phyloP scores from a whole-genome alignment of 2,888 invertebrate genomes.

The Lacanobia oleracea region DNA sequence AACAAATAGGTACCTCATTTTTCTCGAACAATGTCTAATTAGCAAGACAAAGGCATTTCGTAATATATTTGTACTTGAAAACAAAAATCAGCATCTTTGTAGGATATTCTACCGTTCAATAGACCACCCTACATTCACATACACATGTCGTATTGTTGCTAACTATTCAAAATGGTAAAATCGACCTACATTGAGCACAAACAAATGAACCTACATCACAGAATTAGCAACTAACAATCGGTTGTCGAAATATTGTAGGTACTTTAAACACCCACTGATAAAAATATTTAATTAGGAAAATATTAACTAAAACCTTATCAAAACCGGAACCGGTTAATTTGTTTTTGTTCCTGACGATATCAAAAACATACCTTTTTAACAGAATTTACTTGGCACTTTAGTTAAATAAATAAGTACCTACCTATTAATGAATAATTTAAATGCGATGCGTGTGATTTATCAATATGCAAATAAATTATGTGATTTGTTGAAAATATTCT shows the following conservation, averaged over 20 bases:
- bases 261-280: constrained; percentile 11
- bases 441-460: neutral
- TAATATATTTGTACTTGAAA: constrained; percentile 41
- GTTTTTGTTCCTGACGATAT: constrained; percentile 10
- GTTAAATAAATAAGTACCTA: neutral
- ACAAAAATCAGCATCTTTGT: constrained; percentile 37
- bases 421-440: neutral
- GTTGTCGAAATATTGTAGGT: constrained; percentile 14
- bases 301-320: constrained; percentile 31
- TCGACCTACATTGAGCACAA: constrained; percentile 46
- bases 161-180: constrained; percentile 54
- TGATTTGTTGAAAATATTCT: constrained; percentile 18
- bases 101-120: constrained; percentile 6
- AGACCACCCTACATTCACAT: constrained; percentile 14
- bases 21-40: constrained; percentile 36
- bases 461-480: constrained; percentile 2
- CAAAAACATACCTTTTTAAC: neutral
- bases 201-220: constrained; percentile 20
- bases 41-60: constrained; percentile 44
- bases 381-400: neutral
- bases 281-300: constrained; percentile 21
- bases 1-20: constrained; percentile 3
- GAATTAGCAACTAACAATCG: constrained; percentile 20
- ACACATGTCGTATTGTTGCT: constrained; percentile 46
- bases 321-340: constrained; percentile 24